Base-by-base conservation (phyloP, 1,140 invertebrate genomes). In the Bradysia coprophila region DNA sequence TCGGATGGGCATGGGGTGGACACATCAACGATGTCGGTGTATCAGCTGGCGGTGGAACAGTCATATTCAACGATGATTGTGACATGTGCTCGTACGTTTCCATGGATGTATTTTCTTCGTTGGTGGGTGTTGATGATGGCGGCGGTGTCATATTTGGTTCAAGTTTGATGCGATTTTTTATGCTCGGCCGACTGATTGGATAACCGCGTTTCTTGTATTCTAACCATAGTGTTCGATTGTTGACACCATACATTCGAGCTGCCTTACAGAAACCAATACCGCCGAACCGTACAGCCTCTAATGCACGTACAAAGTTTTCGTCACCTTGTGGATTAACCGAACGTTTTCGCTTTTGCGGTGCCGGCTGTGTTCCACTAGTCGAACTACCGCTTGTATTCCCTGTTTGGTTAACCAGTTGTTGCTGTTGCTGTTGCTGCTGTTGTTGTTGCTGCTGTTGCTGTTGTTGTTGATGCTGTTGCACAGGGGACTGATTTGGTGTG, bases 231-330 rank as follows among this genome's bases (percentile, higher is more conserved):
- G 82, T 85, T 24, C 81, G 66, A 59, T 84, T 85, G 59, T 85
- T 87, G 2, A 85, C 81, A 13, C 81, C 81, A 55, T 78, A 85
- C 58, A 83, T 71, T 31, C 78, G 66, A 0, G 81, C 82, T 6
- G 81, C 81, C 49, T 84, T 84, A 57, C 81, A 85, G 58, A 86
- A 85, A 2, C 82, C 82, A 45, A 86, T 82, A 16, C 79, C 78
- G n/a, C 81, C 81, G 45, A 75, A 75, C 15, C 81, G 67, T 0
- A 85, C 81, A 1, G 81, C 81, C 51, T 85, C 80, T 16, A 86
- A 59, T 0, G 82, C 82, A 8, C 72, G 62, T 40, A 81, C 73
- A 54, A 85, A 83, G 55, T 81, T 82, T 52, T 83, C 78, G 48
- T 83, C 81, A 1, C 75, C 72, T 52, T 81, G 80, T 0, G 78